phyloP scores from a whole-genome alignment of 2,797 vertebrate genomes.

The Ciconia nigra region DNA sequence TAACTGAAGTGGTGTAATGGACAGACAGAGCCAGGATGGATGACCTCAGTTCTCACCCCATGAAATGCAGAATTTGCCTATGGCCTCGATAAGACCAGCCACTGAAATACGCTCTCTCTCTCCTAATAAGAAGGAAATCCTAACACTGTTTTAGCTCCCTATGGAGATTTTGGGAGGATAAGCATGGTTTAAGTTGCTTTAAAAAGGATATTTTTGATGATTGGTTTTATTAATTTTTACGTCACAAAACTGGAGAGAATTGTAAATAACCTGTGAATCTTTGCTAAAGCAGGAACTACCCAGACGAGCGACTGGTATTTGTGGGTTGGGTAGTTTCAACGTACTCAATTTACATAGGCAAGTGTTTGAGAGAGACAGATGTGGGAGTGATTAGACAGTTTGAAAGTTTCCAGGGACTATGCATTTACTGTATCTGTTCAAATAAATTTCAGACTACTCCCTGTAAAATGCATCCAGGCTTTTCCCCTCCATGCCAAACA shows the following conservation, averaged over 20 bases:
- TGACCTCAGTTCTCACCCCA: neutral
- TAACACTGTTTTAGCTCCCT: neutral
- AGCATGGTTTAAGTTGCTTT: neutral
- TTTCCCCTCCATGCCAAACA: neutral
- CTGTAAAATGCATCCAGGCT: neutral
- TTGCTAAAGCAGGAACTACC: neutral
- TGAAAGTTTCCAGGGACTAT: neutral
- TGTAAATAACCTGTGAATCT: neutral
- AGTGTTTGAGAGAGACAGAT: neutral
- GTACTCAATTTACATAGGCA: neutral
- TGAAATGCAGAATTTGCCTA: neutral
- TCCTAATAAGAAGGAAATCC: neutral
- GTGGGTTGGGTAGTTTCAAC: neutral
- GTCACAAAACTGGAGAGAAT: neutral
- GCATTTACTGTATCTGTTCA: neutral
- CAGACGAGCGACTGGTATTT: neutral
- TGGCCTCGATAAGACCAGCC: neutral
- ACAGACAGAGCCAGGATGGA: neutral
- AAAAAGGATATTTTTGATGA: neutral
- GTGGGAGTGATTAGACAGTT: neutral
- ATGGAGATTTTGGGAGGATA: neutral
- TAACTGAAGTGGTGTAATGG: neutral
- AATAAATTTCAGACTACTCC: neutral
- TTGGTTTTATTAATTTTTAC: neutral
- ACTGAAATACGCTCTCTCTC: neutral